Evolutionary conservation across 2,888 invertebrate species (phyloP).

Genomic region (Heliconius ismenius): DNA sequence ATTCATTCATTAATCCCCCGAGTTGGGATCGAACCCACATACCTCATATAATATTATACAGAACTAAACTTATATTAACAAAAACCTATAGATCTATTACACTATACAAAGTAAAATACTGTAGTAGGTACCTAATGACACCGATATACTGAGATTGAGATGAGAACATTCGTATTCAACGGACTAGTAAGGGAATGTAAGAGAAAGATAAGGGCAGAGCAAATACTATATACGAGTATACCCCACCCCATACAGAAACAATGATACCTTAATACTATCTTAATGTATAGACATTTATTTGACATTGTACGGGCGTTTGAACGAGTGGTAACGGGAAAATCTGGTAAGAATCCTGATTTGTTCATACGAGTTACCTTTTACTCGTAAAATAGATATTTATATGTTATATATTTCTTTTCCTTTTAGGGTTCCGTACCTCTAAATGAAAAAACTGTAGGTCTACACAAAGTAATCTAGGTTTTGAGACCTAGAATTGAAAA

Average conservation of each 20-base stretch:
- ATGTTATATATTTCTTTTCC: too few relatives aligned
- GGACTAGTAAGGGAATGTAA: conserved; percentile 39
- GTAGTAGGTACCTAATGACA: conserved; percentile 34
- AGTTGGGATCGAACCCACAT: too few relatives aligned
- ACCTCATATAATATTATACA: too few relatives aligned
- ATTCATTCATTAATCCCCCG: too few relatives aligned
- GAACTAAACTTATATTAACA: not conserved
- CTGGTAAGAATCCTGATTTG: not conserved
- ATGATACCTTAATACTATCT: conserved; percentile 24
- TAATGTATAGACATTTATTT: conserved; percentile 20
- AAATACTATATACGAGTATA: conserved; percentile 34
- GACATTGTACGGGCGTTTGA: conserved; percentile 12
- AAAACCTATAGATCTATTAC: not conserved
- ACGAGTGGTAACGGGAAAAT: not conserved
- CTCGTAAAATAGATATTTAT: too few relatives aligned
- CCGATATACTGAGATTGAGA: conserved; percentile 30
- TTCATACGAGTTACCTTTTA: not conserved
- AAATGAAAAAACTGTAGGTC: too few relatives aligned
- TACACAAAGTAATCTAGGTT: too few relatives aligned
- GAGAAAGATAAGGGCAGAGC: conserved; percentile 40
- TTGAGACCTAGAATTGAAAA: too few relatives aligned
- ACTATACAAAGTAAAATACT: not conserved
- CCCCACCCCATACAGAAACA: conserved; percentile 11
- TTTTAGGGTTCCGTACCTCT: too few relatives aligned
- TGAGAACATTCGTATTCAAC: conserved; percentile 40